Percentiles rank a stretch among this genome's conserved stretches.
Evolutionary conservation across 2,113 vertebrate genomes (phyloP).

Genomic region (Larimichthys crocea): DNA sequence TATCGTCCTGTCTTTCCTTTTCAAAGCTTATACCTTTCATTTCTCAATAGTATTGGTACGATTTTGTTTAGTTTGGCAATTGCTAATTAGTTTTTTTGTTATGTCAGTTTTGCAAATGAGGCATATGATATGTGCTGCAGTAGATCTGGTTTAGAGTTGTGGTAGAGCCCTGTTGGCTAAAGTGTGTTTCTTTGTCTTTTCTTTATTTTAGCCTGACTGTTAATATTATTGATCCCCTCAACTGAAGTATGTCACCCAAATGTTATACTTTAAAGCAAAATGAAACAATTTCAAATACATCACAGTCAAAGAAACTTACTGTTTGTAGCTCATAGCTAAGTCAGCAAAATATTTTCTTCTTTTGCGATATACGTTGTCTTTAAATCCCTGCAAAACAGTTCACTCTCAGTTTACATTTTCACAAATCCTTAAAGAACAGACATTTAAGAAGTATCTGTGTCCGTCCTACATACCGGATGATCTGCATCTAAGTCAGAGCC

Average conservation of each 20-base stretch:
- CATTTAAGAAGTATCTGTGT: neutral
- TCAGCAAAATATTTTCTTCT: slow-evolving; percentile 94
- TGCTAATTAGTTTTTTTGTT: too few species aligned
- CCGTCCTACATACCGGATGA: slow-evolving; percentile 46
- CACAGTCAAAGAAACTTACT: slow-evolving; percentile 83
- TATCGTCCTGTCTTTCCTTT: too few species aligned
- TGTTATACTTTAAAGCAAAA: neutral
- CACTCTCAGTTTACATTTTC: neutral
- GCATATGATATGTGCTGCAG: too few species aligned
- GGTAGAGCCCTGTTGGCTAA: too few species aligned
- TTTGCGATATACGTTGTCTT: slow-evolving; percentile 93
- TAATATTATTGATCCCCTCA: too few species aligned
- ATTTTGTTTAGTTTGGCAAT: too few species aligned
- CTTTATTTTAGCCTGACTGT: too few species aligned
- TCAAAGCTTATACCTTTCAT: too few species aligned
- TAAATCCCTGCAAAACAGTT: slow-evolving; percentile 87
- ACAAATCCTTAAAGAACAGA: neutral
- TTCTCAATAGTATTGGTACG: too few species aligned
- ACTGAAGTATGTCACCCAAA: neutral
- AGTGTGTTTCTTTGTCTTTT: too few species aligned
- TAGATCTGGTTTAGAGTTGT: too few species aligned
- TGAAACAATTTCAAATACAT: neutral
- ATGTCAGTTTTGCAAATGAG: too few species aligned
- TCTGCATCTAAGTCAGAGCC: slow-evolving; percentile 93
- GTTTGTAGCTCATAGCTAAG: slow-evolving; percentile 91